Evolutionary conservation across 2,888 invertebrate species (phyloP).

Genomic region (Volucella zonaria): DNA sequence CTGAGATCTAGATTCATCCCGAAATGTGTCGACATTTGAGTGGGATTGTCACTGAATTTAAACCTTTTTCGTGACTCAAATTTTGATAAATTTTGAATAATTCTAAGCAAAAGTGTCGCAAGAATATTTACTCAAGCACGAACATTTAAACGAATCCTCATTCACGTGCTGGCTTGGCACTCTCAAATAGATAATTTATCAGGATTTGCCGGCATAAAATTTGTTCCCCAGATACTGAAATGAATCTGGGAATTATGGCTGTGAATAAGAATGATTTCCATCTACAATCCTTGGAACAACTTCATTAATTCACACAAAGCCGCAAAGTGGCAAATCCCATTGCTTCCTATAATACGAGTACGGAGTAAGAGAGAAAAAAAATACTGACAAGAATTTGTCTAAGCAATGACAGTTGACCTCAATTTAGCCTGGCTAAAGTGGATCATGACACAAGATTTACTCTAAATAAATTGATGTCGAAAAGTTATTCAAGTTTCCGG

Average conservation of each 20-base stretch:
- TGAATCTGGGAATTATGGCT: constrained; percentile 5
- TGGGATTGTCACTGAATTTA: too few relatives aligned
- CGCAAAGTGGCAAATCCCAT: constrained; percentile 24
- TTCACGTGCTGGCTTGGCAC: not conserved
- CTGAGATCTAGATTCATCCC: too few relatives aligned
- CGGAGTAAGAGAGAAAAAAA: constrained; percentile 5
- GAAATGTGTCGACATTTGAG: too few relatives aligned
- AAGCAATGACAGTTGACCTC: constrained; percentile 42
- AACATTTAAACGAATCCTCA: constrained; percentile 8
- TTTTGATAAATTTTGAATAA: too few relatives aligned
- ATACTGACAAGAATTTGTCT: constrained; percentile 32
- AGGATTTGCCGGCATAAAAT: constrained; percentile 30
- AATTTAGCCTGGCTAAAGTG: constrained; percentile 12
- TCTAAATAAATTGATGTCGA: constrained; percentile 26
- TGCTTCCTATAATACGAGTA: not conserved
- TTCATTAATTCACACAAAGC: constrained; percentile 42
- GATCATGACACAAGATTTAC: constrained; percentile 37
- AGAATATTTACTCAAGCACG: not conserved
- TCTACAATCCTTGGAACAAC: not conserved
- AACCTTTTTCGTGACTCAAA: too few relatives aligned
- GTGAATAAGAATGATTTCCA: constrained; percentile 29
- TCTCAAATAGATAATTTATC: constrained; percentile 38
- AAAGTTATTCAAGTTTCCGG: constrained; percentile 1
- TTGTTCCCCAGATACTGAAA: not conserved
- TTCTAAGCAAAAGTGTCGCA: too few relatives aligned